Evolutionary conservation across 2,888 invertebrate genomes (phyloP).

Genomic region (Torymus tubicola): DNA sequence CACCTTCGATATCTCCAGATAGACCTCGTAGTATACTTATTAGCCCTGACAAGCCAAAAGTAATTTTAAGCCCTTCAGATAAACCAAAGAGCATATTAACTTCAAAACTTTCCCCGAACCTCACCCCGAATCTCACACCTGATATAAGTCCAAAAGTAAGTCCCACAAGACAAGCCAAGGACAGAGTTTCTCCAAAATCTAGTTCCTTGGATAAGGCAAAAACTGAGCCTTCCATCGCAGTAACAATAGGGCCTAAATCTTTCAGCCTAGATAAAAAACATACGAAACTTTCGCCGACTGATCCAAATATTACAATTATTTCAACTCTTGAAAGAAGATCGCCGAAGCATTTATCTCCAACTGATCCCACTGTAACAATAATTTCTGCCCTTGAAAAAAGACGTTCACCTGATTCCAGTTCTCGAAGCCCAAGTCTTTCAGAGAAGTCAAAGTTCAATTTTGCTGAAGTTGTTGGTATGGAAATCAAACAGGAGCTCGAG

Average conservation of each 20-base stretch:
- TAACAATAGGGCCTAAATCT: conserved; percentile 64
- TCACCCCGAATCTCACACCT: conserved; percentile 69
- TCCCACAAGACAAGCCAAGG: conserved; percentile 59
- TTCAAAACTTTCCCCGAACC: conserved; percentile 69
- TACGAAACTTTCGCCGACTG: conserved; percentile 65
- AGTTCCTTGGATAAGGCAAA: conserved; percentile 67
- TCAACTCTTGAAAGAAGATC: conserved; percentile 68
- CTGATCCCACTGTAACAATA: conserved; percentile 69
- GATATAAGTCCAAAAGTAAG: conserved; percentile 68
- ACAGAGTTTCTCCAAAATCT: conserved; percentile 63
- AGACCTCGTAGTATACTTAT: conserved; percentile 69
- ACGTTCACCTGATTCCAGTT: conserved; percentile 66
- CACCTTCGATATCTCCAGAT: conserved; percentile 74
- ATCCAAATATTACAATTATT: conserved; percentile 69
- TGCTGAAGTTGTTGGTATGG: conserved; percentile 70
- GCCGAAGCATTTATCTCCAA: conserved; percentile 66
- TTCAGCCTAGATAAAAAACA: conserved; percentile 69
- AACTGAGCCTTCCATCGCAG: conserved; percentile 60
- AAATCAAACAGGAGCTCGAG: conserved; percentile 70
- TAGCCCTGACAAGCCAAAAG: conserved; percentile 68
- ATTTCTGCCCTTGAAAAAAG: conserved; percentile 70
- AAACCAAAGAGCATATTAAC: conserved; percentile 66
- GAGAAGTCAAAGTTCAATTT: conserved; percentile 67
- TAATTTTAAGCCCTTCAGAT: conserved; percentile 66
- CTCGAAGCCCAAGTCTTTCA: conserved; percentile 60